Evolutionary conservation across 2,113 vertebrate genomes (phyloP), one percentile per base, ranked within the genome.

Genomic region (Pyxicephalus adspersus): DNA sequence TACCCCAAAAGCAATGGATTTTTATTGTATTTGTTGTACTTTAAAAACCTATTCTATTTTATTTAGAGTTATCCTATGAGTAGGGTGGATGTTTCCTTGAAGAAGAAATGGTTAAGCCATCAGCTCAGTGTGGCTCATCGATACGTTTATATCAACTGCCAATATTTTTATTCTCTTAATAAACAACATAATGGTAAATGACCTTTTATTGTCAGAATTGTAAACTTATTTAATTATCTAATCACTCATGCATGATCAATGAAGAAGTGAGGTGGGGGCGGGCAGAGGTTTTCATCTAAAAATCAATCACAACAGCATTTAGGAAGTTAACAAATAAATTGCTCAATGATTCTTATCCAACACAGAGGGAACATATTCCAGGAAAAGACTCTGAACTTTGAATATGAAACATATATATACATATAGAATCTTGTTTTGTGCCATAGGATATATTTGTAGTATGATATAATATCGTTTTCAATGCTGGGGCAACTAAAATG

Each of bases 151-250:
- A 38, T 75, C 31, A 38, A 61, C 29, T 75, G 57, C 61, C 72
- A 75, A 75, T 61, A 31, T 22, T 75, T 75, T 75, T 61, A 61
- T 75, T 63, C 72, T 75, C 31, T 75, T 34, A 75, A 75, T 75
- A 61, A 75, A 75, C 23, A n/a, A 51, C 57, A 45, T 75, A 57
- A 75, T 75, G 72, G 20, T 75, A 75, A 75, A 25, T 75, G 57
- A 75, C 72, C 57, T 75, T 75, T 61, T 75, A 75, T 75, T 61
- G 57, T 75, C 72, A 75, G 54, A 75, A 61, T 61, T 75, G 72
- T 75, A 75, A 75, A 75, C 34, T 60, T 61, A 61, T 75, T 61
- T 74, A 74, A 58, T 74, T 75, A 61, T 75, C 57, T 61, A 75
- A 75, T 75, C 72, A 75, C 31, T 75, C 72, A 75, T 19, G n/a